Conservation (phyloP, 2,113 vertebrate species). For the Eptesicus fuscus region DNA sequence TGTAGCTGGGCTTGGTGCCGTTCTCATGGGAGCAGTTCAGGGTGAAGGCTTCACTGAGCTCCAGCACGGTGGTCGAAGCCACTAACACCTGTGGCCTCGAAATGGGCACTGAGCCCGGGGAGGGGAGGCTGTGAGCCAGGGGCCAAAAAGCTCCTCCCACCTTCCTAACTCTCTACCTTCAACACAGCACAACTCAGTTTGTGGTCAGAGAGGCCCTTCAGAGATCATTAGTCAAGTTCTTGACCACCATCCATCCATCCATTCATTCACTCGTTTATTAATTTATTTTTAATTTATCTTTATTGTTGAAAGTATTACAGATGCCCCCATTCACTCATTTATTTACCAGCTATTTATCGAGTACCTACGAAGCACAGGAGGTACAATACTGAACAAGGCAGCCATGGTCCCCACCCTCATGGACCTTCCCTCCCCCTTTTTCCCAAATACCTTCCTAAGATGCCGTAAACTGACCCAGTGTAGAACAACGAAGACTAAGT, state of each 20-base stretch:
- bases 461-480: not conserved
- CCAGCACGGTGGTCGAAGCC: slow-evolving; percentile 90
- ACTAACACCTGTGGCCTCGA: slow-evolving; percentile 89
- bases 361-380: not conserved
- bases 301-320: too few relatives aligned
- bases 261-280: not conserved
- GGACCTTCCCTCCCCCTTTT: not conserved
- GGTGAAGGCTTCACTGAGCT: slow-evolving; percentile 91
- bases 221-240: not conserved
- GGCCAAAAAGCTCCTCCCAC: not conserved
- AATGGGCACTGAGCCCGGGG: slow-evolving; percentile 85
- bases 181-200: not conserved
- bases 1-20: slow-evolving; percentile 92
- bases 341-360: not conserved
- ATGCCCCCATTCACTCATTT: not conserved
- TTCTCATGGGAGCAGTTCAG: slow-evolving; percentile 95
- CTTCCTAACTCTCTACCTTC: not conserved
- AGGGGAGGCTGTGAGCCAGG: not conserved
- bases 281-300: too few relatives aligned
- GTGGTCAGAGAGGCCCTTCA: not conserved
- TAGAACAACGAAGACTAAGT: not conserved
- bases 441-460: not conserved
- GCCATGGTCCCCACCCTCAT: not conserved
- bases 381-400: not conserved
- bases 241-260: not conserved